A percentile compares a stretch with the other conserved stretches of the same genome.
phyloP scores from a whole-genome alignment of 1,140 invertebrate genomes.

The Drosophila jambulina region DNA sequence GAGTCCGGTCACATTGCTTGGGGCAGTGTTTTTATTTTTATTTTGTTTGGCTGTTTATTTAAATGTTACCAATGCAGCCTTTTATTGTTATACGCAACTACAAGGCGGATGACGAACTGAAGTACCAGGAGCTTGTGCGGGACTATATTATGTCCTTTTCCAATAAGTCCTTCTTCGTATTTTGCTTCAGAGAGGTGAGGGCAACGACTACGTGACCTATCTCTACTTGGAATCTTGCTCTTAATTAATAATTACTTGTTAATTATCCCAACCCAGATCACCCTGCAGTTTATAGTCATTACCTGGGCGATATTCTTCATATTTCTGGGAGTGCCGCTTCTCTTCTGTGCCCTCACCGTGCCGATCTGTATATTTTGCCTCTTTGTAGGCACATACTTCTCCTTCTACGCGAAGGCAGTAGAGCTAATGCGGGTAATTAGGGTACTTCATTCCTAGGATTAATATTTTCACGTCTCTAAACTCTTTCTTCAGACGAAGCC shows the following conservation, averaged over 20 bases:
- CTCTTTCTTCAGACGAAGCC: conserved; percentile 60
- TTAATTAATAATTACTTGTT: conserved; percentile 9
- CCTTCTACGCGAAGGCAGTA: conserved; percentile 79
- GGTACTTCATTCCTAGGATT: no score
- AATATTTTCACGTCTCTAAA: not conserved
- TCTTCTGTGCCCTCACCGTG: conserved; percentile 78
- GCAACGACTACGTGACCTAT: conserved; percentile 49
- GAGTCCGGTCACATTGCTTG: conserved; percentile 31
- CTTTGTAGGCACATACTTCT: conserved; percentile 77
- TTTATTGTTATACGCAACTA: conserved; percentile 82
- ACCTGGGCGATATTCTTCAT: conserved; percentile 85
- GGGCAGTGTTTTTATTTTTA: conserved; percentile 47
- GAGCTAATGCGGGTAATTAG: conserved; percentile 70
- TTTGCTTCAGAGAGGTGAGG: conserved; percentile 79
- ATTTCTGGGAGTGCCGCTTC: conserved; percentile 79
- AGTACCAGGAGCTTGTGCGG: conserved; percentile 79
- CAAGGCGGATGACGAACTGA: conserved; percentile 76
- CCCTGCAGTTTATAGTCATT: conserved; percentile 81
- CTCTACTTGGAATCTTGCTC: conserved; percentile 11
- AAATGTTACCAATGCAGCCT: conserved; percentile 68
- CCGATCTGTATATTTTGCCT: conserved; percentile 77
- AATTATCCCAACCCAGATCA: conserved; percentile 64
- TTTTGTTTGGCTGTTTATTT: conserved; percentile 48
- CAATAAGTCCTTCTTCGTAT: conserved; percentile 74
- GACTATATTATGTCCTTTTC: conserved; percentile 84